Percentiles rank a stretch among this genome's conserved stretches.
Conservation (phyloP, 1,140 invertebrate species). For the Drosophila tani region DNA sequence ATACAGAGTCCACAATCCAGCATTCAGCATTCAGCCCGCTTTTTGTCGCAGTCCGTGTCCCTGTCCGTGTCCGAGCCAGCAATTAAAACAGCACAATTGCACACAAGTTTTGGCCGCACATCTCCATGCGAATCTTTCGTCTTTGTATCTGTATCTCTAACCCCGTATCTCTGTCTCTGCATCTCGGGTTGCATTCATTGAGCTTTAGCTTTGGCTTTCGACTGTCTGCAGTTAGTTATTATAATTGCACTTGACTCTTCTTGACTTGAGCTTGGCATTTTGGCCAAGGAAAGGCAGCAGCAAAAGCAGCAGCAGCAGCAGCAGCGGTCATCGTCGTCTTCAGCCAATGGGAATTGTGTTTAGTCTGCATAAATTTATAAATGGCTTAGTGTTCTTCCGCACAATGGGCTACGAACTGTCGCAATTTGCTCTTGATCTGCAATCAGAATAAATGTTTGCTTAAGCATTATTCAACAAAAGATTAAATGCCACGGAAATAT, state of each 20-base stretch:
- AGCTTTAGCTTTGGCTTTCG: conserved; percentile 31
- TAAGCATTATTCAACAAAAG: conserved; percentile 31
- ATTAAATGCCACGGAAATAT: conserved; percentile 1
- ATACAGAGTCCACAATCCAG: conserved; percentile 7
- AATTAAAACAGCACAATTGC: conserved; percentile 81
- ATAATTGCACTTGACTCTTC: conserved; percentile 55
- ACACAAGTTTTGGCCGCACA: conserved; percentile 55
- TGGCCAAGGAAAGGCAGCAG: conserved; percentile 2
- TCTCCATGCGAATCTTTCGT: conserved; percentile 23
- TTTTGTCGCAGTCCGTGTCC: conserved; percentile 35
- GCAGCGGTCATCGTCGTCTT: conserved; percentile 3
- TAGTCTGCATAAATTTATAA: conserved; percentile 45
- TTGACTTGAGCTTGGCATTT: conserved; percentile 26
- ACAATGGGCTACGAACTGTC: conserved; percentile 31
- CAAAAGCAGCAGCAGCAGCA: too few species aligned
- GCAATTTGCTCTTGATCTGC: conserved; percentile 27
- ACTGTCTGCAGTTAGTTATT: conserved; percentile 47
- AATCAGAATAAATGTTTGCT: conserved; percentile 34
- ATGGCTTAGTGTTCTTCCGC: conserved; percentile 41
- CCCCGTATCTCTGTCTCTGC: not conserved
- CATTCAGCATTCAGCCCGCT: conserved; percentile 4
- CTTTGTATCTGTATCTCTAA: conserved; percentile 22
- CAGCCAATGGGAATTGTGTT: conserved; percentile 33
- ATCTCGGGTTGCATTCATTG: conserved; percentile 38
- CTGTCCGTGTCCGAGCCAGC: conserved; percentile 56